These are phyloP conservation scores for Hofmannophila pseudospretella DNA, from an alignment of 2,888 invertebrate species.

Conservation along the genomic window DNA sequence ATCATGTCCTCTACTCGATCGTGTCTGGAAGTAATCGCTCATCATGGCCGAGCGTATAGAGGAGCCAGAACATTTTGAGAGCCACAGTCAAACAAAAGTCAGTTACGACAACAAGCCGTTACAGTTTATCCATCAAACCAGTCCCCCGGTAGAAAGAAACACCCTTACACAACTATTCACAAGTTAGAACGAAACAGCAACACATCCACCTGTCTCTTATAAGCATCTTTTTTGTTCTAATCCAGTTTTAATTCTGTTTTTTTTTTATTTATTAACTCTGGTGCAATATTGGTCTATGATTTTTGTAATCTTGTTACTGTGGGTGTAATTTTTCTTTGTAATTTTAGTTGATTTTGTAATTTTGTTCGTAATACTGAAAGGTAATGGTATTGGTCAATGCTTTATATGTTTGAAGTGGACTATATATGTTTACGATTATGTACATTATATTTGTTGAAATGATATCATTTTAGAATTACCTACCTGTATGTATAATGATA, in stretches of 20 bases:
- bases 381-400: too few relatives aligned
- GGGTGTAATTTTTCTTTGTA: not conserved
- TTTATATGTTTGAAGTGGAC: not conserved
- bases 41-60: too few relatives aligned
- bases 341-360: slow-evolving; percentile 1
- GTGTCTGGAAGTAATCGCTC: too few relatives aligned
- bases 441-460: too few relatives aligned
- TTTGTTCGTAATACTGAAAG: not conserved
- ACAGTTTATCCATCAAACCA: slow-evolving; percentile 58
- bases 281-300: slow-evolving; percentile 46
- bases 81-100: slow-evolving; percentile 52
- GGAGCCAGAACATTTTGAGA: slow-evolving; percentile 44
- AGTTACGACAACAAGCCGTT: slow-evolving; percentile 71
- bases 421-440: too few relatives aligned
- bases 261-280: slow-evolving; percentile 49
- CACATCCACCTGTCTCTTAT: slow-evolving; percentile 58
- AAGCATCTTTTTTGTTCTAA: slow-evolving; percentile 39
- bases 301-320: slow-evolving; percentile 3
- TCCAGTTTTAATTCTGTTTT: slow-evolving; percentile 5
- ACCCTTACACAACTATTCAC: slow-evolving; percentile 13
- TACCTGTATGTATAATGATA: too few relatives aligned
- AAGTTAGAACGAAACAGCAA: slow-evolving; percentile 31
- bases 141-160: slow-evolving; percentile 58
- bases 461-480: too few relatives aligned
- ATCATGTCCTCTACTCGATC: too few relatives aligned